Evolutionary conservation across 2,888 invertebrate species (phyloP).

Genomic region (Dendrolimus houi): DNA sequence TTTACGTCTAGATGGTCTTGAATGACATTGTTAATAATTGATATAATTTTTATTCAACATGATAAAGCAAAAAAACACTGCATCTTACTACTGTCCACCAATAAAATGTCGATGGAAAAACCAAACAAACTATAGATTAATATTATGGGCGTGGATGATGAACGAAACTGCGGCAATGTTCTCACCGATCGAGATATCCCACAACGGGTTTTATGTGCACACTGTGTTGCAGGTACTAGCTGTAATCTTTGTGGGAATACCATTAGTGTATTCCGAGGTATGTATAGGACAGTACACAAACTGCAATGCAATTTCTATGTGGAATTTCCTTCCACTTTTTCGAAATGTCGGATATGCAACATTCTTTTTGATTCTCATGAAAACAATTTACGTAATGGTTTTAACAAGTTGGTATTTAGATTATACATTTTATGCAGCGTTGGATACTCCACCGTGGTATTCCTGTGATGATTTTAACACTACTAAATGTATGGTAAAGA

Average conservation of each 20-base stretch:
- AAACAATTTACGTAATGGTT: constrained; percentile 40
- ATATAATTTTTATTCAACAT: no score
- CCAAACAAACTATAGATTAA: constrained; percentile 42
- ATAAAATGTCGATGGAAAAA: constrained; percentile 38
- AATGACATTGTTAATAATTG: no score
- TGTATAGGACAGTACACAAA: constrained; percentile 60
- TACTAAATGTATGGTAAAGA: constrained; percentile 56
- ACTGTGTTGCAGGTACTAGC: constrained; percentile 28
- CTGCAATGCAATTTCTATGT: constrained; percentile 42
- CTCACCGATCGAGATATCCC: constrained; percentile 39
- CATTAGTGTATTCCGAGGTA: constrained; percentile 58
- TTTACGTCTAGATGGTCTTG: no score
- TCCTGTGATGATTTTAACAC: constrained; percentile 43
- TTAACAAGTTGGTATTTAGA: constrained; percentile 50
- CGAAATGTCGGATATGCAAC: constrained; percentile 45
- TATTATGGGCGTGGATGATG: constrained; percentile 58
- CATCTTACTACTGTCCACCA: no score
- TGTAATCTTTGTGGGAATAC: constrained; percentile 51
- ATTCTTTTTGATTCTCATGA: constrained; percentile 39
- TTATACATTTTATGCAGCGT: constrained; percentile 44
- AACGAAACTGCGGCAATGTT: constrained; percentile 44
- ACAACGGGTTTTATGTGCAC: constrained; percentile 44
- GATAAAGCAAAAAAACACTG: no score
- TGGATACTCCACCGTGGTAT: constrained; percentile 56
- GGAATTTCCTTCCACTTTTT: constrained; percentile 58